A percentile compares a stretch with the other conserved stretches of the same genome.
phyloP scores from a whole-genome alignment of 2,113 vertebrate genomes.

The Anguilla rostrata region DNA sequence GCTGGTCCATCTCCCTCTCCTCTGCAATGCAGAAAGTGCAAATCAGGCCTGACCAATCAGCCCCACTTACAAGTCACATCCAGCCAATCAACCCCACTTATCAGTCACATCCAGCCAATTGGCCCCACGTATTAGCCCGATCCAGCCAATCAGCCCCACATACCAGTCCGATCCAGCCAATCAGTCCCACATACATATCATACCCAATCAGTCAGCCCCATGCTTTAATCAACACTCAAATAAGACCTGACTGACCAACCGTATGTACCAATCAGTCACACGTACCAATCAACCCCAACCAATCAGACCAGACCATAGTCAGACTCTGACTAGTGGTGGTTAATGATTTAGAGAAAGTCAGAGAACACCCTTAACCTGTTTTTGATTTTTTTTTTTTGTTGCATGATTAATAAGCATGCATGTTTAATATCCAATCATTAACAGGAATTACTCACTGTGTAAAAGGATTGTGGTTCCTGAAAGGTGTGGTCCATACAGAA shows the following conservation, averaged over 20 bases:
- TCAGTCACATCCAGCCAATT: background rate
- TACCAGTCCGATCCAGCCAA: background rate
- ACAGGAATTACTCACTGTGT: background rate
- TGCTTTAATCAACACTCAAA: background rate
- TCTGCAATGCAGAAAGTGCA: slow-evolving; percentile 64
- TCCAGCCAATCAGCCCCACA: background rate
- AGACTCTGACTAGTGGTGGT: background rate
- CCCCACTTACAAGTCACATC: background rate
- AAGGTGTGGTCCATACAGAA: background rate
- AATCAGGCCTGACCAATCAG: background rate
- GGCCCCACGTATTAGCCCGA: background rate
- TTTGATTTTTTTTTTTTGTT: background rate
- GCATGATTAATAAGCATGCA: background rate
- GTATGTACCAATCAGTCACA: too few relatives aligned
- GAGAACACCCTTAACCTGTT: background rate
- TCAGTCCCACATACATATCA: background rate
- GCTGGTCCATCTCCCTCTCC: slow-evolving; percentile 79
- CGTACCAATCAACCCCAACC: too few relatives aligned
- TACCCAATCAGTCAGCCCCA: background rate
- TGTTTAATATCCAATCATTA: background rate
- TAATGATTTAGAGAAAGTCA: background rate
- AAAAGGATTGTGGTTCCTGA: background rate
- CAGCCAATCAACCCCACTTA: background rate
- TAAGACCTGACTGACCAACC: background rate
- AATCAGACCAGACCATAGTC: too few relatives aligned